Base-by-base conservation (phyloP, 2,113 vertebrate genomes). In the Nettapus auritus region DNA sequence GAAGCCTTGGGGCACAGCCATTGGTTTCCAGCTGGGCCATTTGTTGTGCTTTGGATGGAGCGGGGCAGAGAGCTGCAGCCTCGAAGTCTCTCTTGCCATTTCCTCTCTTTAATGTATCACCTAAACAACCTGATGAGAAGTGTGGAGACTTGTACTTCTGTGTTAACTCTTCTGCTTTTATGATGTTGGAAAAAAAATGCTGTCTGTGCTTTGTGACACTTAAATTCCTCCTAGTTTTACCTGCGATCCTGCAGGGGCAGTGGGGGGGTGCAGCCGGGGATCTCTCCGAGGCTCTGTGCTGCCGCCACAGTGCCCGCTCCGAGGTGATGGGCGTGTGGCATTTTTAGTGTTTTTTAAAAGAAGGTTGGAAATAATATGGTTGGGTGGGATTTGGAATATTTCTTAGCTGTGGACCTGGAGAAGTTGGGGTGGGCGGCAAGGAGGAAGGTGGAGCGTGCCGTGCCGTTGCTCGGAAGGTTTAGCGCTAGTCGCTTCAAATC, bases 401-500 rank as follows among this genome's bases (percentile, higher is more conserved):
- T 88, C 64, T 62, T 44, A 50, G 21, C 38, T 77, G 25, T 64
- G 50, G 68, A 50, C 31, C 33, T 6, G 29, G 77, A 29, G n/a
- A 53, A 57, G 57, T 31, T 78, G 46, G 36, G 22, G 5, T 46
- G 44, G 36, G 68, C 4, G 2, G 31, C 48, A 31, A 46, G 53
- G 77, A 80, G 50, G 77, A 56, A 21, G 6, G 62, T 2, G 3
- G 81, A 57, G n/a, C 85, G 52, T 70, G 93, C 67, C 85, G 52
- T 70, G 93, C 67, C 25, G 60, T 80, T 97, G 95, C 97, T 98
- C 97, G 96, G 96, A 97, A 98, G 97, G 97, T 98, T 98, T 98
- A 97, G 95, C 95, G 86, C 93, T 94, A 97, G 97, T 98, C 92
- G 11, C 98, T 97, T 97, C 97, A 98, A 98, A 98, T 98, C 97